Evolutionary conservation across 2,888 invertebrate genomes (phyloP), one percentile per base, ranked within the genome.

Genomic region (Chymomyza amoena): DNA sequence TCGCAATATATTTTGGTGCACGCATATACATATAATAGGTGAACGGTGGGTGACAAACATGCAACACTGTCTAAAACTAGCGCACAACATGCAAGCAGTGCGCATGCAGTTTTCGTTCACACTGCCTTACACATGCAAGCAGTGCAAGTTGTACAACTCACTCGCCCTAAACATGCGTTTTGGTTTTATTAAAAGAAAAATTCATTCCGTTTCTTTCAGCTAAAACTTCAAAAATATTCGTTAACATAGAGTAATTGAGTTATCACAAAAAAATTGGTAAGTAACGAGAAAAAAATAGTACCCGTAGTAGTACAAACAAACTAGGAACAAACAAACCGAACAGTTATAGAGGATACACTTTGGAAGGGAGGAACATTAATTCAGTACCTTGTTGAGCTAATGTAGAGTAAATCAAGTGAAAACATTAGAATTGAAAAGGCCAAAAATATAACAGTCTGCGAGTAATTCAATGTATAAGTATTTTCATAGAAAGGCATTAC

Each of bases 401-500:
- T 92, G 92, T 92, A 92, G 92, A 92, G 91, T 90, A 92, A 92
- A 91, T 92, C 92, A 91, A 92, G 89, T 90, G 91, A 92, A 92
- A 92, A 92, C 91, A 92, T 91, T 92, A 92, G 90, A 91, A 92
- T 90, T 90, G 92, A 92, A 92, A 92, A 90, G 89, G 90, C 91
- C 91, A 92, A 92, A 92, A 92, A 92, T 91, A 92, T 91, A 90
- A 92, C 82, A 90, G 92, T 92, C 92, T 92, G 91, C 91, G 89
- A 87, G 86, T 88, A 88, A 79, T 73, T 77, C 68, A 76, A 79
- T 79, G 73, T 72, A 81, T 78, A 83, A 57, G 70, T 74, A 81
- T 62, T 32, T 32, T 65, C 62, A 75, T 74, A 62, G 68, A 61
- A 32, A 32, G 32, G 39, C 32, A 45, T 61, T 61, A 20, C 25